Percentiles rank a stretch among this genome's conserved stretches.
Evolutionary conservation across 1,140 invertebrate genomes (phyloP).

Genomic region (Streblospio benedicti): DNA sequence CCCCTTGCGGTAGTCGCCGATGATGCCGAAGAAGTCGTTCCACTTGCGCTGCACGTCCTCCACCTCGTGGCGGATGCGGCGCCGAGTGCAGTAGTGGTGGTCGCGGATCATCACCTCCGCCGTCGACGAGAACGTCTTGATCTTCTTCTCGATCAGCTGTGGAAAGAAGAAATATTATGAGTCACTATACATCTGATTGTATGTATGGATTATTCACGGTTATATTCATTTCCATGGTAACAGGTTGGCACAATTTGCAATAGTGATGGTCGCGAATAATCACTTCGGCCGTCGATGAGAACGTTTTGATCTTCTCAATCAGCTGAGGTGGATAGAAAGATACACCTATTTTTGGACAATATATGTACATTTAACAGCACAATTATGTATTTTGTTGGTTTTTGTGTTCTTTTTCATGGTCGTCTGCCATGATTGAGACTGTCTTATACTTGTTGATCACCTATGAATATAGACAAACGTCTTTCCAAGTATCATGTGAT

Average conservation of each 20-base stretch:
- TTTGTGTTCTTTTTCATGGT: too few relatives aligned
- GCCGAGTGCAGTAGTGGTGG: slow-evolving; percentile 53
- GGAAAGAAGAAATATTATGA: neutral
- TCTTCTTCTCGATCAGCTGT: slow-evolving; percentile 63
- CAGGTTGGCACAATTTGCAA: too few relatives aligned
- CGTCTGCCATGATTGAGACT: too few relatives aligned
- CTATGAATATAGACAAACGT: too few relatives aligned
- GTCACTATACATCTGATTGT: neutral
- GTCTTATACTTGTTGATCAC: too few relatives aligned
- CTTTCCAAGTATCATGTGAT: too few relatives aligned
- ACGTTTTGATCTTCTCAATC: slow-evolving; percentile 65
- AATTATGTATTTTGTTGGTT: too few relatives aligned
- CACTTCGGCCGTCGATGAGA: slow-evolving; percentile 61
- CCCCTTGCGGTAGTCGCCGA: slow-evolving; percentile 56
- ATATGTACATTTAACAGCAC: too few relatives aligned
- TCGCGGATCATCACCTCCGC: slow-evolving; percentile 58
- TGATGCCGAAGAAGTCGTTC: slow-evolving; percentile 61
- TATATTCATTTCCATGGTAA: too few relatives aligned
- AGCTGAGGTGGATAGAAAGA: too few relatives aligned
- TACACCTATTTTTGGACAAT: too few relatives aligned
- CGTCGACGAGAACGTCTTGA: slow-evolving; percentile 62
- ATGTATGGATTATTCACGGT: too few relatives aligned
- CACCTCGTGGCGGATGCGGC: slow-evolving; percentile 58
- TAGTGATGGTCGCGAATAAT: slow-evolving; percentile 54
- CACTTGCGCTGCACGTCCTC: slow-evolving; percentile 61